These are phyloP conservation scores for Diaphora mendica DNA, from an alignment of 2,888 invertebrate genomes.

Conservation along the genomic window DNA sequence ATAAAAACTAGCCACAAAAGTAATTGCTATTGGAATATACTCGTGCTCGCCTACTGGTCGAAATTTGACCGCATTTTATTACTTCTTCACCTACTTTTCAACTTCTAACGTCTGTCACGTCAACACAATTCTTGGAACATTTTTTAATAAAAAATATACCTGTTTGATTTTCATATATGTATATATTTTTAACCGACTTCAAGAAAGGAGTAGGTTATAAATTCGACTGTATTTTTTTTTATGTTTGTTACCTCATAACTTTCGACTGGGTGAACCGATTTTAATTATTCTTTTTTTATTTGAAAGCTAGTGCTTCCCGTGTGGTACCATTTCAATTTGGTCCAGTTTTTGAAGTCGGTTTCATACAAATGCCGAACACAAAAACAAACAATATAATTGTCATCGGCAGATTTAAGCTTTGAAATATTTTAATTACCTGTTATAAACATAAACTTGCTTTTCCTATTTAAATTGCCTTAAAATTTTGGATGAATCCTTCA, in stretches of 20 bases:
- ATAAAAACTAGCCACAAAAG: not conserved
- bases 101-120: not conserved
- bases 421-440: not conserved
- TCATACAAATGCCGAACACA: not conserved
- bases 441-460: not conserved
- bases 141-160: too few relatives aligned
- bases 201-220: too few relatives aligned
- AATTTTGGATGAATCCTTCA: not conserved
- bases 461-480: not conserved
- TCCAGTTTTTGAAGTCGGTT: too few relatives aligned
- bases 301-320: too few relatives aligned
- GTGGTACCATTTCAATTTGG: too few relatives aligned
- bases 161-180: not conserved
- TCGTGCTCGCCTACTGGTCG: not conserved
- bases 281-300: too few relatives aligned
- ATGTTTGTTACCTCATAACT: too few relatives aligned
- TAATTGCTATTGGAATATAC: not conserved
- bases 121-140: too few relatives aligned
- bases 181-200: too few relatives aligned
- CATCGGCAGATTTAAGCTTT: not conserved
- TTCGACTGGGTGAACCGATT: too few relatives aligned
- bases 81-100: not conserved
- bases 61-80: not conserved
- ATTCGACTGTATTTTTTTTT: too few relatives aligned
- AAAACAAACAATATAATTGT: not conserved